Percentiles rank a stretch among this genome's conserved stretches.
Evolutionary conservation across 1,140 invertebrate genomes (phyloP).

Genomic region (Nymphalis io): DNA sequence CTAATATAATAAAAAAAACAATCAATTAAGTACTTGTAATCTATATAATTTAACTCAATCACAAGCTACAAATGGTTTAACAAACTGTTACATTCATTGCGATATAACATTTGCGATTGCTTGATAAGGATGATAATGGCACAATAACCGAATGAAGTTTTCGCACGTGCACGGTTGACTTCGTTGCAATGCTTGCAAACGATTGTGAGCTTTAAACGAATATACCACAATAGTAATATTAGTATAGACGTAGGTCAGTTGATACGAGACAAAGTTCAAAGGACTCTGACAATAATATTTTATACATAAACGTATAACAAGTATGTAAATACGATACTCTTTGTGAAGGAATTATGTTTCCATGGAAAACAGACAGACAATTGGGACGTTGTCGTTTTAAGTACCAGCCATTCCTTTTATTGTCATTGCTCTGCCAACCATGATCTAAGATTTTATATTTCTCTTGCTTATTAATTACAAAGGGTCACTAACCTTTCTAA

Average conservation of each 20-base stretch:
- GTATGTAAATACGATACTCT: neutral
- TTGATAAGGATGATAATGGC: constrained; percentile 13
- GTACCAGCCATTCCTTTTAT: too few relatives aligned
- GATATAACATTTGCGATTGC: neutral
- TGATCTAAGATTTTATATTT: too few relatives aligned
- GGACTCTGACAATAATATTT: constrained; percentile 30
- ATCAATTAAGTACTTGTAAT: too few relatives aligned
- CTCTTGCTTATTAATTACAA: too few relatives aligned
- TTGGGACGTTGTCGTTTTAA: too few relatives aligned
- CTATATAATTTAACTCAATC: too few relatives aligned
- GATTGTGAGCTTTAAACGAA: constrained; percentile 6
- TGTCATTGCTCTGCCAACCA: too few relatives aligned
- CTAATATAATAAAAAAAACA: too few relatives aligned
- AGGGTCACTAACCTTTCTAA: too few relatives aligned
- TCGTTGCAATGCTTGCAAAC: constrained; percentile 2
- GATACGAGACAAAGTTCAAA: constrained; percentile 27
- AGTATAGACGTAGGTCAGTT: neutral
- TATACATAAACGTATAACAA: constrained; percentile 13
- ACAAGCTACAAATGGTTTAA: neutral
- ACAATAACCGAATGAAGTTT: constrained; percentile 27
- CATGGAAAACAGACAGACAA: too few relatives aligned
- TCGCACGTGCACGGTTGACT: constrained; percentile 22
- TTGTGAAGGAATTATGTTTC: too few relatives aligned
- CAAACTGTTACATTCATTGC: neutral
- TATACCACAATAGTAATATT: neutral